Evolutionary conservation across 2,888 invertebrate species (phyloP), one percentile per base, ranked within the genome.

Genomic region (Eupithecia insigniata): DNA sequence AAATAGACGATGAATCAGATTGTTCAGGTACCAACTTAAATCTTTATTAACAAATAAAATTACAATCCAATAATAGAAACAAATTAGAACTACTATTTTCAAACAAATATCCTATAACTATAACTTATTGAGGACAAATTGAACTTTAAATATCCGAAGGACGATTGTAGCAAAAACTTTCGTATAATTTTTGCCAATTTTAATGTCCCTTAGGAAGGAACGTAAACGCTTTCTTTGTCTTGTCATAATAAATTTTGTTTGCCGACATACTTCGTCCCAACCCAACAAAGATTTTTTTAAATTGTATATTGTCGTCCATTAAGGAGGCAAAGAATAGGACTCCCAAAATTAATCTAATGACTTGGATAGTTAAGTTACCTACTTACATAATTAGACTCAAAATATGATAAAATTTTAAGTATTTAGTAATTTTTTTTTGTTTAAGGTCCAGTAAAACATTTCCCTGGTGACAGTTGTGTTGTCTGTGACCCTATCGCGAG

Each of bases 361-460:
- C 36, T 36, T 36, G 36, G 12, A 36, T 36, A 34, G 34, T 34
- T 34, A n/a, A n/a, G n/a, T n/a, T n/a, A n/a, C n/a, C n/a, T n/a
- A n/a, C n/a, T n/a, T n/a, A n/a, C n/a, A n/a, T n/a, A n/a, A n/a
- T n/a, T n/a, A n/a, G n/a, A n/a, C n/a, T n/a, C n/a, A 34, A 34
- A 34, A 34, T 34, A 34, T 34, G 34, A 34, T 34, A 8, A 34
- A 1, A 8, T 34, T 34, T n/a, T n/a, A n/a, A n/a, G n/a, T n/a
- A n/a, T n/a, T n/a, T n/a, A n/a, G n/a, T n/a, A n/a, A n/a, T n/a
- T n/a, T n/a, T n/a, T n/a, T n/a, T 28, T 51, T 55, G 18, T 81
- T 81, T n/a, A 77, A 92, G 89, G 83, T 58, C 84, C 85, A 10
- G 79, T 81, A 39, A 92, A 90, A 77, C 92, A 92, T 79, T 91